Percentiles rank a stretch among this genome's conserved stretches.
Evolutionary conservation across 2,797 vertebrate genomes (phyloP).

Genomic region (Tapera naevia): DNA sequence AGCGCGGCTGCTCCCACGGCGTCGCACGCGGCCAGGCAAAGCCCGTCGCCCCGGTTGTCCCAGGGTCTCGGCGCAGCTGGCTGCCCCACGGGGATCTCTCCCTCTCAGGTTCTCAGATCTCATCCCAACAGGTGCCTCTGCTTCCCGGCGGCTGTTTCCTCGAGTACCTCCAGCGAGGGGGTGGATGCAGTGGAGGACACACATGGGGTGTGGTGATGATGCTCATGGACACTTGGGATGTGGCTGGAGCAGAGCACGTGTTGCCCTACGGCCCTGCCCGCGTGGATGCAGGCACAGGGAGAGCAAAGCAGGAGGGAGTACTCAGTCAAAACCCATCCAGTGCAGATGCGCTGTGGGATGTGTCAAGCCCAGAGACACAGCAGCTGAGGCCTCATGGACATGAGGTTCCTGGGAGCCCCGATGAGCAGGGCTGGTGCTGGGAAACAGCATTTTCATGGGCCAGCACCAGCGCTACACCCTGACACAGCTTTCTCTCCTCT

Average conservation of each 20-base stretch:
- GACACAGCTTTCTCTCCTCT: accelerated
- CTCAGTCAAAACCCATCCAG: accelerated
- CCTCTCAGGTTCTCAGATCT: background rate
- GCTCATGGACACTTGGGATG: background rate
- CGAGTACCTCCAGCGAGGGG: background rate
- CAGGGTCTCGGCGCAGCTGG: background rate
- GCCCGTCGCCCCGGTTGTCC: background rate
- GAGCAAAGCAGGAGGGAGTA: background rate
- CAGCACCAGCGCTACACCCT: background rate
- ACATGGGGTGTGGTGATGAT: background rate
- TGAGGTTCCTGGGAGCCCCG: accelerated
- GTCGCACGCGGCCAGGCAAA: background rate
- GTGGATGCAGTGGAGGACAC: background rate
- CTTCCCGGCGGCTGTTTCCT: background rate
- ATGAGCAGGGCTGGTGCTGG: accelerated
- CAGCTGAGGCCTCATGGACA: background rate
- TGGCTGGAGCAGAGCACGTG: background rate
- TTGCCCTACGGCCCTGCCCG: background rate
- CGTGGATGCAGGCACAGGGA: background rate
- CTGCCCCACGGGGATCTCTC: background rate
- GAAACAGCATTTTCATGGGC: background rate
- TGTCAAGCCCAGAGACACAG: accelerated
- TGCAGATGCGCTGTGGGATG: accelerated
- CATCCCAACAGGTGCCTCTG: background rate
- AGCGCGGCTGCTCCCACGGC: background rate